Conservation (phyloP, 2,888 invertebrate species). For the Dinocampus coccinellae region DNA sequence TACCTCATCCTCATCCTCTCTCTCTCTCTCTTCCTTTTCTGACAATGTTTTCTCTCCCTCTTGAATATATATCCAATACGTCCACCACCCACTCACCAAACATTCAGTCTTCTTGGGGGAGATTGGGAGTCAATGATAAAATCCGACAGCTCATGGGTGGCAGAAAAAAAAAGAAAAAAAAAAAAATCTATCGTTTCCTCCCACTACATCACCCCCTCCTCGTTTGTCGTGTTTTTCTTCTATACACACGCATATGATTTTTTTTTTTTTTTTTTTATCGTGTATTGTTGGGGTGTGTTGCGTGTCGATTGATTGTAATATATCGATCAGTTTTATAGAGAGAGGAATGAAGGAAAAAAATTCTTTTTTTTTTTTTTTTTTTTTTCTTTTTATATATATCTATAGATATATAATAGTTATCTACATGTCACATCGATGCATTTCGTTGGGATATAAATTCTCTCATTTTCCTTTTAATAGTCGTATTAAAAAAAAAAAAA, state of each 20-base stretch:
- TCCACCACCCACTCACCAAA: constrained; percentile 36
- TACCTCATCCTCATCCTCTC: constrained; percentile 3
- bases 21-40: too few relatives aligned
- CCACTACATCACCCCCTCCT: constrained; percentile 30
- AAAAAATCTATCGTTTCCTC: constrained; percentile 44
- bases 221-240: constrained; percentile 34
- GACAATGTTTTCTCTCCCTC: too few relatives aligned
- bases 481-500: constrained; percentile 32
- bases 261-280: neutral
- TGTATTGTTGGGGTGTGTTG: constrained; percentile 14
- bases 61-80: constrained; percentile 31
- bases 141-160: constrained; percentile 4
- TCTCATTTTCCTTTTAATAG: constrained; percentile 32
- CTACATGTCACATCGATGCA: neutral
- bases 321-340: constrained; percentile 14
- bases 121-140: constrained; percentile 14
- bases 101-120: constrained; percentile 13
- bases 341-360: constrained; percentile 6
- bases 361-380: neutral
- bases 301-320: constrained; percentile 36
- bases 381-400: too few relatives aligned
- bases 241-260: neutral
- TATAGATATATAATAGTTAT: too few relatives aligned
- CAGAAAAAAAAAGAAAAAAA: constrained; percentile 43
- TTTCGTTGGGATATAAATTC: neutral